phyloP scores from a whole-genome alignment of 2,113 vertebrate species.

The Odobenus rosmarus region DNA sequence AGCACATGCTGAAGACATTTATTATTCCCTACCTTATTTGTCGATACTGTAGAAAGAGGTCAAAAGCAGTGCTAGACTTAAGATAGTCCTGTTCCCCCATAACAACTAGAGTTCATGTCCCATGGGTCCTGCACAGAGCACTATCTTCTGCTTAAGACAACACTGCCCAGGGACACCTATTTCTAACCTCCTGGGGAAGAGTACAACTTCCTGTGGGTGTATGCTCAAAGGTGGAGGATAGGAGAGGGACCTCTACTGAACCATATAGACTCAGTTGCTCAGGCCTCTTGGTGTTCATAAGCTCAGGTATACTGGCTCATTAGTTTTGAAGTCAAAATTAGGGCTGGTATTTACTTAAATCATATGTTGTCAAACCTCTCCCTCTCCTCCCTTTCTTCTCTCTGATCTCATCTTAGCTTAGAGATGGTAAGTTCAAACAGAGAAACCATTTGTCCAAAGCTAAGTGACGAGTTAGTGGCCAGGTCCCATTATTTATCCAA shows the following conservation, averaged over 20 bases:
- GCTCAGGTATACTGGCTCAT: neutral
- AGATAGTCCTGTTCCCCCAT: neutral
- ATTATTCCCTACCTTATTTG: neutral
- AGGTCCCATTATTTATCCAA: neutral
- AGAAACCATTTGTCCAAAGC: neutral
- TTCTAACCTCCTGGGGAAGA: neutral
- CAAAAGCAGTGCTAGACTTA: neutral
- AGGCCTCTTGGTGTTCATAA: neutral
- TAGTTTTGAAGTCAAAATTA: neutral
- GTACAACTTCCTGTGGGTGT: neutral
- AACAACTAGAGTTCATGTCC: neutral
- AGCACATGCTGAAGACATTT: neutral
- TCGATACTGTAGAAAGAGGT: neutral
- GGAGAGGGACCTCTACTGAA: neutral
- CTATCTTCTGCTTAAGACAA: neutral
- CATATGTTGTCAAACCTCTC: neutral
- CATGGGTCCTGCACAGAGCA: neutral
- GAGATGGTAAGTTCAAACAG: neutral
- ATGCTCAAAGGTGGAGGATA: neutral
- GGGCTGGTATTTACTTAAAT: neutral
- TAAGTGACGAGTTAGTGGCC: neutral
- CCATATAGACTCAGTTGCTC: neutral
- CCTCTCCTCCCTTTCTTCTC: rapidly evolving
- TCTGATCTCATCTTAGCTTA: neutral
- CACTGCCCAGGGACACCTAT: neutral